Evolutionary conservation across 2,113 vertebrate genomes (phyloP).

Genomic region (Polyodon spathula): DNA sequence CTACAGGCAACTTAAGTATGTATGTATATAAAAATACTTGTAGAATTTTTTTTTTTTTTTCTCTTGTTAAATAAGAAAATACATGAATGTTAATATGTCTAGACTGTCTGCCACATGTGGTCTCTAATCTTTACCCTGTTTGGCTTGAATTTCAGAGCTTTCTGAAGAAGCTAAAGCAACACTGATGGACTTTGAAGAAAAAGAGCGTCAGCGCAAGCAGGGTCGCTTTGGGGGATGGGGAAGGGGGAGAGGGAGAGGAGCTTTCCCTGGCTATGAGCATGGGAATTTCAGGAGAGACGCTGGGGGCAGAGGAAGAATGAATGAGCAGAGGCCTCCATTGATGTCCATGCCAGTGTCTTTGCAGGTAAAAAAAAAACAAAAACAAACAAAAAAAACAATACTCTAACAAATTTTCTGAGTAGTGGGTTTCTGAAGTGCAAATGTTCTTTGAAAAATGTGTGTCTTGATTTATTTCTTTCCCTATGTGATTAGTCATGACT

Average conservation of each 20-base stretch:
- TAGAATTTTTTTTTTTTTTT: no score
- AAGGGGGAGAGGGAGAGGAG: conserved; percentile 60
- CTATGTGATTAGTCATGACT: no score
- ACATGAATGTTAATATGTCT: neutral
- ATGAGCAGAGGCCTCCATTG: conserved; percentile 69
- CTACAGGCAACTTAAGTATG: no score
- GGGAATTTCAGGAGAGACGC: conserved; percentile 67
- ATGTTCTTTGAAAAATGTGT: no score
- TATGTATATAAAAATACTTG: no score
- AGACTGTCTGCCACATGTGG: neutral
- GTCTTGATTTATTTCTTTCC: no score
- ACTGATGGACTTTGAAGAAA: conserved; percentile 79
- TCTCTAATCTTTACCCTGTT: neutral
- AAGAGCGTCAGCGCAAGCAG: conserved; percentile 77
- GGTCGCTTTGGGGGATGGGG: conserved; percentile 67
- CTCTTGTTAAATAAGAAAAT: no score
- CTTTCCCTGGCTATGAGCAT: conserved; percentile 57
- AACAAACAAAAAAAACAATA: no score
- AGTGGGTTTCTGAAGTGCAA: no score
- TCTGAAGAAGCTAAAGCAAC: conserved; percentile 92
- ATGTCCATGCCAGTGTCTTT: conserved; percentile 67
- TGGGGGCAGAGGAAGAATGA: conserved; percentile 67
- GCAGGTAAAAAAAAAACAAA: conserved; percentile 57
- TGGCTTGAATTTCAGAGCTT: conserved; percentile 60
- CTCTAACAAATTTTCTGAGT: no score